These are phyloP conservation scores for Helostoma temminkii DNA, from an alignment of 2,797 vertebrate genomes.

Conservation along the genomic window DNA sequence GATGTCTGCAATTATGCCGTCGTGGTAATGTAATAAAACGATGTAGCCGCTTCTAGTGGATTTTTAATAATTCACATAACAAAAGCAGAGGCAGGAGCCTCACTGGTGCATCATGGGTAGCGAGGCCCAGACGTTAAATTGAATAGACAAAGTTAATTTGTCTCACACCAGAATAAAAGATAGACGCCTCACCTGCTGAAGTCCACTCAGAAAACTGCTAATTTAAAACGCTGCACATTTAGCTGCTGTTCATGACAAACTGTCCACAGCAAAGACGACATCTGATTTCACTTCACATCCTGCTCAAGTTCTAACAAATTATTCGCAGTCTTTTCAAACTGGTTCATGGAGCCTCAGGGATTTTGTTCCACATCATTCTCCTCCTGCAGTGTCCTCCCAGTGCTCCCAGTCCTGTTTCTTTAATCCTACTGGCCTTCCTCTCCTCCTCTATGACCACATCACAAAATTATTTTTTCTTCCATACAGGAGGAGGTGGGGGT, in stretches of 20 bases:
- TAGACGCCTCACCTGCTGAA: not conserved
- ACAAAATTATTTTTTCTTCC: slow-evolving; percentile 21
- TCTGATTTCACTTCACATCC: too few species aligned
- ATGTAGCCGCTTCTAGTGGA: slow-evolving; percentile 53
- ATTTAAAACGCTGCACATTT: too few species aligned
- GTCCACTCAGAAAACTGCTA: not conserved
- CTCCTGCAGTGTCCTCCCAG: too few species aligned
- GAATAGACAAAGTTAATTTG: slow-evolving; percentile 14
- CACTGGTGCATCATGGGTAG: slow-evolving; percentile 50
- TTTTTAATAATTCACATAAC: slow-evolving; percentile 75
- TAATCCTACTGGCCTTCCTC: not conserved
- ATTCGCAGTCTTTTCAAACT: too few species aligned
- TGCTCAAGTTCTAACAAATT: too few species aligned
- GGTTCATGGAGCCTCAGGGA: too few species aligned
- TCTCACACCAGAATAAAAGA: not conserved
- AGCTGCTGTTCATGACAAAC: too few species aligned
- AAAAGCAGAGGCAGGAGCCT: slow-evolving; percentile 29
- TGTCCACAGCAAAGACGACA: too few species aligned
- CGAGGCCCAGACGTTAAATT: not conserved
- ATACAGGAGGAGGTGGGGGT: not conserved
- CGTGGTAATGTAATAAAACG: slow-evolving; percentile 73
- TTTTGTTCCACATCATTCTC: too few species aligned
- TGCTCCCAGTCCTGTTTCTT: not conserved
- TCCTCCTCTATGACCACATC: slow-evolving; percentile 18
- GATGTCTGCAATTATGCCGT: slow-evolving; percentile 61